phyloP scores from a whole-genome alignment of 2,797 vertebrate genomes.

The Gymnoscopelus microlampas region DNA sequence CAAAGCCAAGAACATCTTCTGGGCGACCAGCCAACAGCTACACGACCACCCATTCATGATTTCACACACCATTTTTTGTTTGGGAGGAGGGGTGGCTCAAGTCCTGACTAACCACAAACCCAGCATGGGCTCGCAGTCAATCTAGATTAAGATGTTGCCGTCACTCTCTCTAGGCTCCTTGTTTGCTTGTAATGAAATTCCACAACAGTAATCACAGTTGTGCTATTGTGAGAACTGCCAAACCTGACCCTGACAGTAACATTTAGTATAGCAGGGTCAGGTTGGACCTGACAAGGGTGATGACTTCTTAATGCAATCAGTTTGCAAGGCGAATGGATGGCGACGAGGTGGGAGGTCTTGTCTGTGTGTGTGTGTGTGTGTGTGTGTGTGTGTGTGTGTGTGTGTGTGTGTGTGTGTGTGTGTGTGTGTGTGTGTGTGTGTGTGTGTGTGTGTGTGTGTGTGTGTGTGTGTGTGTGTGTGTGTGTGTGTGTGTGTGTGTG shows the following conservation, averaged over 20 bases:
- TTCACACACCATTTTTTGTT: conserved; percentile 34
- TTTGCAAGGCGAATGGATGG: conserved; percentile 21
- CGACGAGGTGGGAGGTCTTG: conserved; percentile 34
- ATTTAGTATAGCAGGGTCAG: conserved; percentile 39
- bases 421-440: conserved; percentile 17
- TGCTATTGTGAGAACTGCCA: conserved; percentile 1
- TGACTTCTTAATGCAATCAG: conserved; percentile 73
- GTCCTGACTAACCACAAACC: conserved; percentile 6
- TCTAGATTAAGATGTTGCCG: conserved; percentile 23
- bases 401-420: background rate
- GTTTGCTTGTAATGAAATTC: conserved; percentile 33
- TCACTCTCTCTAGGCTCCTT: conserved; percentile 1
- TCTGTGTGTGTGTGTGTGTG: conserved; percentile 9
- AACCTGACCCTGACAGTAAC: conserved; percentile 52
- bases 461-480: background rate
- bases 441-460: conserved; percentile 18
- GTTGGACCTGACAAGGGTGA: conserved; percentile 58
- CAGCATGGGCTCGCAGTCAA: conserved; percentile 28
- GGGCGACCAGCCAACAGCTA: conserved; percentile 53
- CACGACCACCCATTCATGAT: conserved; percentile 63
- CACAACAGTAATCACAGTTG: conserved; percentile 27
- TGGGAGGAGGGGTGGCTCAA: conserved; percentile 21
- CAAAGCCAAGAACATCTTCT: conserved; percentile 47
- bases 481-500: conserved; percentile 18
- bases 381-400: background rate